A percentile compares a stretch with the other conserved stretches of the same genome.
phyloP scores from a whole-genome alignment of 2,888 invertebrate species.

The Camptogramma bilineatum region DNA sequence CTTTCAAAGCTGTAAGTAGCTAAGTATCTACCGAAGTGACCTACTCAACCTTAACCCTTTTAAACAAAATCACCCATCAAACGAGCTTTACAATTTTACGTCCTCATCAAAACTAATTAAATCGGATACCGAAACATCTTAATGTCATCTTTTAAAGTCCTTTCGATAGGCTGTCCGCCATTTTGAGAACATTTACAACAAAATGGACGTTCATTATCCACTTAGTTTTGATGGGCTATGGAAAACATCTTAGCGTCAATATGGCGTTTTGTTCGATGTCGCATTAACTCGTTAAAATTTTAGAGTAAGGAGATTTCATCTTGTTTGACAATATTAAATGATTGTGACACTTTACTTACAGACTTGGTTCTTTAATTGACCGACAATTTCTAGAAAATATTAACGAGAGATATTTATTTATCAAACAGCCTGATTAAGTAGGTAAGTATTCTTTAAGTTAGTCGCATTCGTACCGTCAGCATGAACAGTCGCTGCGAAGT shows the following conservation, averaged over 20 bases:
- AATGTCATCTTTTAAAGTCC: constrained; percentile 34
- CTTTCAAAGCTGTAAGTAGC: not conserved
- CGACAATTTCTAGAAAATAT: no score
- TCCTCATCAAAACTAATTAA: constrained; percentile 32
- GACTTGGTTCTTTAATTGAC: no score
- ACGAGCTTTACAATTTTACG: constrained; percentile 28
- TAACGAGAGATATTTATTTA: no score
- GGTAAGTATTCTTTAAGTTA: no score
- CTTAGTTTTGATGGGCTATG: constrained; percentile 51
- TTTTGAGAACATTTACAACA: constrained; percentile 55
- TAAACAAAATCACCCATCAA: constrained; percentile 19
- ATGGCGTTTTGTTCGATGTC: constrained; percentile 64
- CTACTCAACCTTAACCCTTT: constrained; percentile 18
- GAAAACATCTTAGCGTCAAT: constrained; percentile 68
- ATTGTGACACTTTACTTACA: not conserved
- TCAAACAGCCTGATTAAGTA: no score
- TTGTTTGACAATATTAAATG: not conserved
- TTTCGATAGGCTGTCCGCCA: constrained; percentile 43
- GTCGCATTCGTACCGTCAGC: no score
- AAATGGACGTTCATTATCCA: constrained; percentile 59
- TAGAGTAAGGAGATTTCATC: not conserved
- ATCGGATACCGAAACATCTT: constrained; percentile 31
- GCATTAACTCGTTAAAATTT: constrained; percentile 45
- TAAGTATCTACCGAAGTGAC: not conserved
- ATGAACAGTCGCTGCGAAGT: no score